Evolutionary conservation across 2,113 vertebrate species (phyloP).

Genomic region (Daphoenositta chrysoptera): DNA sequence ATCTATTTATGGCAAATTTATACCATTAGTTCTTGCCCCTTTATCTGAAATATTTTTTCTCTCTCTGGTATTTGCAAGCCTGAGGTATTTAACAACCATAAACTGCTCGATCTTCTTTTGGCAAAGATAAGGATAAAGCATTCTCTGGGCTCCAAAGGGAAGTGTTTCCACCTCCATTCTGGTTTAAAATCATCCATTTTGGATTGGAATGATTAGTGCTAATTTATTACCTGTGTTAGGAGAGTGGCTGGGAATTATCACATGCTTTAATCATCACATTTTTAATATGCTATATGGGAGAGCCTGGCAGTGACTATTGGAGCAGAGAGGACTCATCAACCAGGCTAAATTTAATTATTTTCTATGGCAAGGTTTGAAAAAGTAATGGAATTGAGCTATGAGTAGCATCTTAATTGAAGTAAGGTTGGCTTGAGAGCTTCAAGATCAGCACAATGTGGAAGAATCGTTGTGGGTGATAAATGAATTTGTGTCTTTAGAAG

Average conservation of each 20-base stretch:
- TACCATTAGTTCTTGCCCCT: background rate
- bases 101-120: background rate
- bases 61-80: background rate
- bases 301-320: background rate
- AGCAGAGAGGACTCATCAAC: background rate
- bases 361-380: background rate
- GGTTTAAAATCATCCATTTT: background rate
- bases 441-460: background rate
- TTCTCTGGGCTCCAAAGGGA: background rate
- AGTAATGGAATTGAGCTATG: background rate
- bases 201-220: background rate
- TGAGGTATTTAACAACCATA: background rate
- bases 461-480: background rate
- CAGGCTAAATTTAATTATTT: background rate
- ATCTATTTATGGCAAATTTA: background rate
- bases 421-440: background rate
- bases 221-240: background rate
- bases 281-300: background rate
- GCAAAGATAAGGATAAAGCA: background rate
- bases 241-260: background rate
- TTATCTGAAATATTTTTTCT: background rate
- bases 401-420: background rate
- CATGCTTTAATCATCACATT: background rate
- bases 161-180: background rate
- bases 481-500: background rate